Base-by-base conservation (phyloP, 2,888 invertebrate genomes). In the Ceratothoa steindachneri region DNA sequence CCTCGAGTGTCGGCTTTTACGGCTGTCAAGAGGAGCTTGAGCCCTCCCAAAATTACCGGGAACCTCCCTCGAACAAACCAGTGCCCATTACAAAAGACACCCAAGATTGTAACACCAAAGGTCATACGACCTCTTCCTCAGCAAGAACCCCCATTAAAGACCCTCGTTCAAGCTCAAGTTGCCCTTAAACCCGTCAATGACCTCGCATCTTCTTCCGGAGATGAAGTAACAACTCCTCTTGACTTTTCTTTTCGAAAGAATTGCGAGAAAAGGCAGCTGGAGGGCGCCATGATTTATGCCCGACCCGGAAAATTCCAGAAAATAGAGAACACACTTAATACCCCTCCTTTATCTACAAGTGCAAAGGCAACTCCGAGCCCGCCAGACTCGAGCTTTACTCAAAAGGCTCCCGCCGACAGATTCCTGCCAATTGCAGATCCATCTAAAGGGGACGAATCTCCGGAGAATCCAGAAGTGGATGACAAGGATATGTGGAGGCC, bases 401-500 rank as follows among this genome's bases (percentile, higher is more conserved):
- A 41, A 41, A 41, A 41, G 5, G 15, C 41, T 15, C 41, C 41
- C 15, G 41, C 41, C 5, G n/a, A n/a, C n/a, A n/a, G n/a, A n/a
- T 9, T 15, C 15, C 5, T 15, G 15, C 19, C 55, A 7, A 5
- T 19, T 15, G 5, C 5, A 15, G 22, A 60, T 24, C 12, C 19
- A 12, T 7, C 7, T 55, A 24, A n/a, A 12, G 2, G 3, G 22
- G 19, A 1, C 3, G 22, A 51, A 51, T 3, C 12, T 24, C 60
- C 60, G n/a, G 30, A 67, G 31, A 67, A 67, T 67, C 29, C 30
- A 19, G 15, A 66, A 30, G 71, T 51, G 27, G 74, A 75, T 12
- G 77, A 77, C 0, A 77, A 73, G 30, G 77, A 77, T 30, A 77
- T 77, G 77, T 77, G 77, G 77, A 69, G 77, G n/a, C 77, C 77